Base-by-base conservation (phyloP, 2,888 invertebrate genomes). In the Acholoe squamosa region DNA sequence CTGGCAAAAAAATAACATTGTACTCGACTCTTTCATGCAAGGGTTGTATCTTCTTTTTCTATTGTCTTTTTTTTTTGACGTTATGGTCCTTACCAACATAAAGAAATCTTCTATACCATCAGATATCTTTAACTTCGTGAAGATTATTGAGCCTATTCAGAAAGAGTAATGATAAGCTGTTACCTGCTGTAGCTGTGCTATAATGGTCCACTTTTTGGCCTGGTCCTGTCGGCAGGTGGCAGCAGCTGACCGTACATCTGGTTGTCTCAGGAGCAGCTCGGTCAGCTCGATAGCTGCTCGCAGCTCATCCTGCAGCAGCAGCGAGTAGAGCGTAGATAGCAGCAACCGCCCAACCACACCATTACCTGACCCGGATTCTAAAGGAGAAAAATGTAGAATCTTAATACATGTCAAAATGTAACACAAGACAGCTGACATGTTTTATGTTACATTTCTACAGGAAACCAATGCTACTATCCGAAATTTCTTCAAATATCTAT, bases 311-410 rank as follows among this genome's bases (percentile, higher is more conserved):
- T 91, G 90, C 84, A 94, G 92, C 25, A 95, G 92, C 91, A 94
- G 93, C 0, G 95, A 94, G 92, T 95, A 95, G 54, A 95, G 93
- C 54, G 95, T 92, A 14, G 95, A 93, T 89, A 95, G 95, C 16
- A 95, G 93, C 90, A 94, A 92, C 86, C 90, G 88, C 10, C n/a
- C 80, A 3, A 34, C 80, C 80, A 43, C 43, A 10, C 34, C 33
- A 31, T 34, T 54, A 77, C 54, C 19, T 14, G 10, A 52, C 33
- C 22, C 51, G 67, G 52, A 0, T 43, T 31, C 54, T 51, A 19
- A 61, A 61, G 19, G 22, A 61, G 61, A 7, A n/a, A 61, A 61
- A 3, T 19, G 14, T 3, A 3, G 61, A 19, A 61, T 3, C 22
- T 61, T n/a, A n/a, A n/a, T 61, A 61, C 14, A n/a, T 28, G 0